Base-by-base conservation (phyloP, 2,888 invertebrate genomes). In the Melipona bicolor region DNA sequence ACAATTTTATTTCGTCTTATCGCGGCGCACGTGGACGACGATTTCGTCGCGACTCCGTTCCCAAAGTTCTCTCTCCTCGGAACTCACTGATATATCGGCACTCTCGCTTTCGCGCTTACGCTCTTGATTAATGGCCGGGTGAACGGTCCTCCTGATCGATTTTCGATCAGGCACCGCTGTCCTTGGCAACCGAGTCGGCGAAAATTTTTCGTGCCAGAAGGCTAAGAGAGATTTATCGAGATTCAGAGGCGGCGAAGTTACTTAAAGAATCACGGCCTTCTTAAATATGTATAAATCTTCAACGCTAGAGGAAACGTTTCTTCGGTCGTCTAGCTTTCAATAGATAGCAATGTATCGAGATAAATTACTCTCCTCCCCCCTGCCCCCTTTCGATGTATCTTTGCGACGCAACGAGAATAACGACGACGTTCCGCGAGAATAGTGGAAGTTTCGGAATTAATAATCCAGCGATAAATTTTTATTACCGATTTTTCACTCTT, bases 1-100 rank as follows among this genome's bases (percentile, higher is more conserved):
- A 89, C 90, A 88, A 89, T 89, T 89, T 89, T 86, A 89, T 90
- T 86, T 86, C 84, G 79, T 82, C 87, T 87, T 89, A 88, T 86
- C 89, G 85, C 67, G 72, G 61, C 74, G 77, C 89, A 89, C 89
- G 89, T 89, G 89, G 72, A 43, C 84, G 59, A 73, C 79, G 75
- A 85, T 85, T 83, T 77, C 71, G 67, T 70, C 82, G 77, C 75
- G 79, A 24, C 64, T 67, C 62, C 64, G 54, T 65, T 24, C 49
- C 67, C 70, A 15, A 43, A 36, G 17, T 54, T 77, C 36, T n/a
- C 27, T 43, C 43, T 43, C 43, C 43, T 43, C 36, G 19, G 17
- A 15, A 27, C 61, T 27, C 27, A 1, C 27, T 67, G 75, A 71
- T 82, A 71, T 82, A 83, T 76, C n/a, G 75, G 15, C 83, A 83